These are phyloP conservation scores for Glyphotaelius pellucidus DNA, from an alignment of 2,888 invertebrate genomes.

Conservation along the genomic window DNA sequence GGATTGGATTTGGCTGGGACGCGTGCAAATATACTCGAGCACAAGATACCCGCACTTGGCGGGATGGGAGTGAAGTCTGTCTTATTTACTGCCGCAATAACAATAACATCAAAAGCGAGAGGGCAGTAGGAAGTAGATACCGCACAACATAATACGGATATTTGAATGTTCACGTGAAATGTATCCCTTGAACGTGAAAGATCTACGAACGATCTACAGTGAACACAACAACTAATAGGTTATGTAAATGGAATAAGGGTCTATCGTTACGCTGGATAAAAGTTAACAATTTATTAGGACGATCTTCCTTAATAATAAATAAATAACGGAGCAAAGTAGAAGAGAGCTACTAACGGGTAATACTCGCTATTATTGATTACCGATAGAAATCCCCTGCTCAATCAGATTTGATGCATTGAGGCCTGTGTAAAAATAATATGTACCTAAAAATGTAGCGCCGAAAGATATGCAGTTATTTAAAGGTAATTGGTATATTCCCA, in stretches of 20 bases:
- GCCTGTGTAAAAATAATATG: too few species aligned
- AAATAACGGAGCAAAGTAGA: not conserved
- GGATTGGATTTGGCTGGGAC: not conserved
- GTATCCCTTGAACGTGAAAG: not conserved
- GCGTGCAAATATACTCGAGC: not conserved
- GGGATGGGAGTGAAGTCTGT: not conserved
- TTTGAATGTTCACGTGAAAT: not conserved
- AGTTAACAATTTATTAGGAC: not conserved
- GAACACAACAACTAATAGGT: not conserved
- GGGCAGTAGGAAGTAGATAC: not conserved
- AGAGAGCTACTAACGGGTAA: not conserved
- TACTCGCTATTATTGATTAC: not conserved
- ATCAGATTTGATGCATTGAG: too few species aligned
- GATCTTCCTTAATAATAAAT: not conserved
- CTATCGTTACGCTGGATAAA: not conserved
- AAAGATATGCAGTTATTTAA: too few species aligned
- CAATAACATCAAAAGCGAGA: not conserved
- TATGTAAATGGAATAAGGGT: not conserved
- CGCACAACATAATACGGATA: not conserved
- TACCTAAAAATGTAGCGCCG: too few species aligned
- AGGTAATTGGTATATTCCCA: too few species aligned
- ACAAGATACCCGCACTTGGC: not conserved
- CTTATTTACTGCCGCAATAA: not conserved
- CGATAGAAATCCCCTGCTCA: too few species aligned
- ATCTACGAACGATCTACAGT: not conserved